Percentiles rank a stretch among this genome's conserved stretches.
Conservation (phyloP, 2,113 vertebrate genomes). For the Pachypanchax playfairii region DNA sequence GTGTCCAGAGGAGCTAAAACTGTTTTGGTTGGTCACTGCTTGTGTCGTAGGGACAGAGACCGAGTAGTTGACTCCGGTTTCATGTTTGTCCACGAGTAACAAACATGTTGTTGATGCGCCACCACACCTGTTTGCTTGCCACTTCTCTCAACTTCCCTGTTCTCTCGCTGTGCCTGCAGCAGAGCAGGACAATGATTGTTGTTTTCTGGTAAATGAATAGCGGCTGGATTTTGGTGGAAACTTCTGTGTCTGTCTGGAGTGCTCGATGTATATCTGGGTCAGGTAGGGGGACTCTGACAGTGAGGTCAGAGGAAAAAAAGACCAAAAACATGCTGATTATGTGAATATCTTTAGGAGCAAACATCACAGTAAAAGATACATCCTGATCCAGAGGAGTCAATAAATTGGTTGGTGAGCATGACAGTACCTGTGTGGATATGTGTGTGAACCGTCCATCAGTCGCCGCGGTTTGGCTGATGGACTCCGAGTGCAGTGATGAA, state of each 20-base stretch:
- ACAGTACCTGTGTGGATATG: conserved; percentile 7
- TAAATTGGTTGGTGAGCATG: no score
- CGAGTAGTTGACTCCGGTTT: conserved; percentile 50
- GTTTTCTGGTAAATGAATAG: conserved; percentile 47
- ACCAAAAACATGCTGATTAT: conserved; percentile 61
- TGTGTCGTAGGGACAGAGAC: conserved; percentile 57
- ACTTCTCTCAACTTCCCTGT: conserved; percentile 35
- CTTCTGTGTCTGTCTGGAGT: conserved; percentile 62
- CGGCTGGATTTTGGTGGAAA: conserved; percentile 49
- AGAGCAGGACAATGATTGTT: conserved; percentile 35
- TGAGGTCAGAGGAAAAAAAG: conserved; percentile 29
- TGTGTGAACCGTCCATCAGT: conserved; percentile 31
- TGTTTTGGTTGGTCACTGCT: conserved; percentile 13
- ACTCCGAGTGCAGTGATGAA: conserved; percentile 93
- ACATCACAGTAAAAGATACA: conserved; percentile 24
- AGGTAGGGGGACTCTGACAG: conserved; percentile 48
- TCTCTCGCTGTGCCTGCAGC: no score
- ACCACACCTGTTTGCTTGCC: conserved; percentile 50
- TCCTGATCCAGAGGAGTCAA: no score
- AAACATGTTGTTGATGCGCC: conserved; percentile 58
- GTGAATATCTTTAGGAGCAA: conserved; percentile 37
- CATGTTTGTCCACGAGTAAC: conserved; percentile 55
- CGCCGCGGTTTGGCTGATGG: conserved; percentile 74
- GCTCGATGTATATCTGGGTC: conserved; percentile 71
- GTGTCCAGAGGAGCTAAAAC: no score